These are phyloP conservation scores for Trachelus stipa DNA, from an alignment of 2,888 invertebrate genomes.

Conservation along the genomic window DNA sequence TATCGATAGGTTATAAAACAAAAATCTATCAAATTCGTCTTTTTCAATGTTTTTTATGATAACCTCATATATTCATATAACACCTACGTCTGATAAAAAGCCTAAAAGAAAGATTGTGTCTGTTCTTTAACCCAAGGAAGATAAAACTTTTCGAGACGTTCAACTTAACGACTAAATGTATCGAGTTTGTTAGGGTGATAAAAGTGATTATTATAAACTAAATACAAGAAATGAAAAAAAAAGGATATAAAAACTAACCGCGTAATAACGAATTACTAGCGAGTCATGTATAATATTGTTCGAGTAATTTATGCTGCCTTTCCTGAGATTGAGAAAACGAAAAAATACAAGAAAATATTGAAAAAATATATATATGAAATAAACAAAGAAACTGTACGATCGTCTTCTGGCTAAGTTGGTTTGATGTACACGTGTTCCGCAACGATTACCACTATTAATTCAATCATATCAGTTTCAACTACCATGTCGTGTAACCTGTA, in stretches of 20 bases:
- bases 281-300: conserved; percentile 24
- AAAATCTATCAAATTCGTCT: not conserved
- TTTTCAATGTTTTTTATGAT: not conserved
- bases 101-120: not conserved
- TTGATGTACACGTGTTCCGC: conserved; percentile 8
- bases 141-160: not conserved
- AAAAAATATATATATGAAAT: conserved; percentile 3
- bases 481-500: not conserved
- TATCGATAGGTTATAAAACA: not conserved
- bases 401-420: conserved; percentile 6
- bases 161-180: not conserved
- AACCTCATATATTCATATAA: not conserved
- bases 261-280: not conserved
- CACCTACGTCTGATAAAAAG: not conserved
- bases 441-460: not conserved
- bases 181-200: not conserved
- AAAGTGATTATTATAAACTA: not conserved
- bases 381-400: conserved; percentile 4
- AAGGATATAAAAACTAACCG: not conserved
- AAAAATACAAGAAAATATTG: conserved; percentile 4
- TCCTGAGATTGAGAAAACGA: conserved; percentile 32
- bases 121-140: not conserved
- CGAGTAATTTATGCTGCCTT: conserved; percentile 50
- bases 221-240: not conserved
- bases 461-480: not conserved